Conservation (phyloP, 1,140 invertebrate genomes). For the Lepidurus packardi region DNA sequence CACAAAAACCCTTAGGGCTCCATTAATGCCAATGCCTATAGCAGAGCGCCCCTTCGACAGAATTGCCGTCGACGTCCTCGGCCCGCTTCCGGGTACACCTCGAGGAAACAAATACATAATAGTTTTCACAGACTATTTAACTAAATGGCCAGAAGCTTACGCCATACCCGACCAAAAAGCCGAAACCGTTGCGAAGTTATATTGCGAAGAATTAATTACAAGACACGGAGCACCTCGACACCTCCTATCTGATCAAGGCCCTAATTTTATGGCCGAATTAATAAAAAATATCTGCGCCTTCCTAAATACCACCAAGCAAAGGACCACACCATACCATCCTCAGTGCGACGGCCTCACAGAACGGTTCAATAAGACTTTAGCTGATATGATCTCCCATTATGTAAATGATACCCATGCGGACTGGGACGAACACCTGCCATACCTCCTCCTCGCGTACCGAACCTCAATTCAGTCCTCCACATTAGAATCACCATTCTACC, state of each 20-base stretch:
- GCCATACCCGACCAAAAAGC: constrained; percentile 46
- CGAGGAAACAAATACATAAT: constrained; percentile 22
- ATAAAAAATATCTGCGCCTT: constrained; percentile 35
- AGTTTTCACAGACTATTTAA: constrained; percentile 23
- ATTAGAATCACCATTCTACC: constrained; percentile 8
- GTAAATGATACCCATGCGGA: neutral
- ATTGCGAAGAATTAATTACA: constrained; percentile 57
- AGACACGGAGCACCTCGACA: neutral
- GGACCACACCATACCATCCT: constrained; percentile 35
- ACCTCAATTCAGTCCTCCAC: neutral
- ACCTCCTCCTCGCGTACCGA: neutral
- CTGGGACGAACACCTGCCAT: neutral
- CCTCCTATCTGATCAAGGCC: neutral
- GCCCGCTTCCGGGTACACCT: constrained; percentile 19
- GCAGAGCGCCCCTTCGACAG: constrained; percentile 2
- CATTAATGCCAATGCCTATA: constrained; percentile 25
- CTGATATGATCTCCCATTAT: constrained; percentile 35
- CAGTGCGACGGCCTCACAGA: constrained; percentile 38
- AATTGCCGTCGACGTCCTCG: constrained; percentile 23
- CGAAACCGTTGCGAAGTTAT: constrained; percentile 59
- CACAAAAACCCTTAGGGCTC: neutral
- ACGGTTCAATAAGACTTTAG: constrained; percentile 39
- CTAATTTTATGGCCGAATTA: constrained; percentile 27
- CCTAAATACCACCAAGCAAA: constrained; percentile 34
- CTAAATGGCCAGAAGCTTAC: constrained; percentile 20